Evolutionary conservation across 2,888 invertebrate species (phyloP).

Genomic region (Aphrophora alni): DNA sequence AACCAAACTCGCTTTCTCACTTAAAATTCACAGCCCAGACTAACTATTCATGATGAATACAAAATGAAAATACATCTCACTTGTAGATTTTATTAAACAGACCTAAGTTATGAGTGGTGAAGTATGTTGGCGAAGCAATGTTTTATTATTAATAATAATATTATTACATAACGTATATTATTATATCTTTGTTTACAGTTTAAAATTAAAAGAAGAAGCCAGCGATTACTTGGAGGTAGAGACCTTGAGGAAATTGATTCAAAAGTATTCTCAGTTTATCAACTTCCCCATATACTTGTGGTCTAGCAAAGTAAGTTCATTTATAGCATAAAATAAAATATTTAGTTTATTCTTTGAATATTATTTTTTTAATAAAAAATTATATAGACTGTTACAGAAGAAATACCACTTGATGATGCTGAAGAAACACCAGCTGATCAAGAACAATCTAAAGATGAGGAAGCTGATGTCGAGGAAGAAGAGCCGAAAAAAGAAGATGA

Average conservation of each 20-base stretch:
- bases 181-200: slow-evolving; percentile 65
- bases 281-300: slow-evolving; percentile 98
- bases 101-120: too few species aligned
- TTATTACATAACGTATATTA: too few species aligned
- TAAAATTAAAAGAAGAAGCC: slow-evolving; percentile 96
- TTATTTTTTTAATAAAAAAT: slow-evolving; percentile 41
- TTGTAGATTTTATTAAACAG: too few species aligned
- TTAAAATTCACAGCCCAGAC: too few species aligned
- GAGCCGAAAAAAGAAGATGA: slow-evolving; percentile 71
- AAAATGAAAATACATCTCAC: too few species aligned
- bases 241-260: slow-evolving; percentile 87
- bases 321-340: background rate
- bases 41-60: too few species aligned
- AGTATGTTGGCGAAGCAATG: background rate
- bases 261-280: slow-evolving; percentile 99
- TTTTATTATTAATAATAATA: background rate
- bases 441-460: slow-evolving; percentile 65
- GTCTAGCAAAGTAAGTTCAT: slow-evolving; percentile 67
- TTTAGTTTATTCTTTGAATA: background rate
- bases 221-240: slow-evolving; percentile 93
- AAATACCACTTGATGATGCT: slow-evolving; percentile 67
- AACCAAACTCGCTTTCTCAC: too few species aligned
- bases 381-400: slow-evolving; percentile 73
- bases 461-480: slow-evolving; percentile 70
- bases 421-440: slow-evolving; percentile 56